Base-by-base conservation (phyloP, 2,888 invertebrate genomes). In the Ormyrus labotus region DNA sequence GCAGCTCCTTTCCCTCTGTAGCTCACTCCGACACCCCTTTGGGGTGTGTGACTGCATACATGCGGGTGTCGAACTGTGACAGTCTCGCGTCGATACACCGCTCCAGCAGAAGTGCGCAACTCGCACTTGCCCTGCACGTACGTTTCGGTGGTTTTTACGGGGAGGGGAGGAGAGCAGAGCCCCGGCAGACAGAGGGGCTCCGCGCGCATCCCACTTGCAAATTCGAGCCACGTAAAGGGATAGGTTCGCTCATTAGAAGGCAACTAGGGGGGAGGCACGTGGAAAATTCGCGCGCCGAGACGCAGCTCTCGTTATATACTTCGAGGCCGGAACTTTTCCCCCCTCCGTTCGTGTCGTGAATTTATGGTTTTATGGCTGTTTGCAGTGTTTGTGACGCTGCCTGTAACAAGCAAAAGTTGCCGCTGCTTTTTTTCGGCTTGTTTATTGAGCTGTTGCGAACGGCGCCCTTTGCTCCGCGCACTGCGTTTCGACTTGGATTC, bases 161-260 rank as follows among this genome's bases (percentile, higher is more conserved):
- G 34, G 3, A 34, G 34, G 34, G 34, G 6, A n/a, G 34, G 34
- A 60, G 45, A 7, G 5, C 47, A 7, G 47, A n/a, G n/a, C 6
- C 47, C 2, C 4, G 0, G 2, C 77, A 70, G 63, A 34, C 81
- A 80, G 65, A 55, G 11, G n/a, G n/a, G 78, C 60, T 34, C 34
- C 34, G 34, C 34, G 34, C 34, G 34, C 34, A 34, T 3, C 34
- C 34, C 10, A 68, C 63, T 83, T 70, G 79, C 50, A 81, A 78
- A 87, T 86, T 83, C 85, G 34, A 78, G 77, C 84, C 85, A 84
- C 87, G 86, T 84, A 84, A 85, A 82, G 82, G 85, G 83, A 86
- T 86, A 84, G 85, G 84, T 83, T 85, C 84, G 83, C 84, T 85
- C 85, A 86, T 87, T 85, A 86, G 85, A 81, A 81, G 83, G 78